Base-by-base conservation (phyloP, 2,797 vertebrate genomes). In the Alectoris magna region DNA sequence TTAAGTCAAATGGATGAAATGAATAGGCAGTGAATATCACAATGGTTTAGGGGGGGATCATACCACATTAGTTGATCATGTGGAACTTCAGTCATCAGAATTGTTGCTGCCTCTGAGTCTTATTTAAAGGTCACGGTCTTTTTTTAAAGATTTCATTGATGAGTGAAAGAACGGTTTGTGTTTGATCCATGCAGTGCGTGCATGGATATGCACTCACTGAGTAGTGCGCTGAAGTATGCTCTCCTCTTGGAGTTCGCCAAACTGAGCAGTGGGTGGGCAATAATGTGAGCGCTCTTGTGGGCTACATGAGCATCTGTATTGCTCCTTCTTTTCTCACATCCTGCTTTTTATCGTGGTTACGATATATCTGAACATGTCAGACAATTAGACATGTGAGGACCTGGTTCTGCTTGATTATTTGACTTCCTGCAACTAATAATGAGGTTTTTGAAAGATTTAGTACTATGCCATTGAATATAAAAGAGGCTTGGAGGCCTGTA, bases 381-480 rank as follows among this genome's bases (percentile, higher is more conserved):
- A 85, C 90, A 94, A 41, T 87, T 81, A 91, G 84, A 70, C 95
- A 48, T 93, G 93, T 94, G 88, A 94, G 72, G 87, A 82, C 93
- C 44, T 77, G 80, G 71, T 70, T 84, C 79, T 84, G 63, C 80
- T 67, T 73, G 55, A 81, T 92, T 94, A 91, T 96, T 96, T 95
- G 82, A 86, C 84, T 96, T 96, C 93, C 87, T 95, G 92, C 73
- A 87, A 55, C 83, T 88, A 92, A 84, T 93, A 92, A 85, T 67
- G 83, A 94, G 58, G 43, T 77, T 92, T 94, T 87, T 78, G 86
- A 93, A 94, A 94, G 91, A 93, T 94, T 93, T 92, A 94, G 83
- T 91, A 66, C 66, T 72, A 17, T 76, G 24, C 58, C 21, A 67
- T 62, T 88, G 70, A 94, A 75, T 88, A 72, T 67, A 76, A 94